Evolutionary conservation across 1,140 invertebrate species (phyloP), one percentile per base, ranked within the genome.

Genomic region (Ptiloglossa arizonensis): DNA sequence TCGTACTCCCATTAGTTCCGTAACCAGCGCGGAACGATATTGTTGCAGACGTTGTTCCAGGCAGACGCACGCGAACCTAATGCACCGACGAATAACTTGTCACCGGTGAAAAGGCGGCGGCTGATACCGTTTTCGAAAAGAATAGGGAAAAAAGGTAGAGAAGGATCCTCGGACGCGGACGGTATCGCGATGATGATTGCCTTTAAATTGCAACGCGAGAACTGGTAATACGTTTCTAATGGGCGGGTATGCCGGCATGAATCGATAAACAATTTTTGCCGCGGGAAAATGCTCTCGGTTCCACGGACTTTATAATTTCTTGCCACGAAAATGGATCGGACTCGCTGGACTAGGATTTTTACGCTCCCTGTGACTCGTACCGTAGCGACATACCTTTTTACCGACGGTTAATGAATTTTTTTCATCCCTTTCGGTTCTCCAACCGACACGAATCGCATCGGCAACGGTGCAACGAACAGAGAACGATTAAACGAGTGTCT

Each of bases 231-330:
- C 46, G 69, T 74, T 82, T 74, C 52, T 82, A 84, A 84, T 84
- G 67, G 46, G n/a, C 67, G 71, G 27, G 60, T 83, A 71, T 22
- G 50, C 63, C 19, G 62, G 48, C 63, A 35, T 17, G 24, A 74
- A 85, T 85, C 79, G 83, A 85, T 81, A 83, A 83, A 78, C 79
- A 84, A 82, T 75, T 76, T 82, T 73, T 80, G 22, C 63, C 62
- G 52, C 57, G 50, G 56, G 48, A 68, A 57, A 50, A 29, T 22
- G 2, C 6, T 29, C 54, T 19, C 22, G 15, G 0, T 15, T 11
- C n/a, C 19, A 0, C 57, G 24, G 29, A 67, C 22, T 41, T 59
- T 38, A 57, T 71, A 83, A 81, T 78, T 72, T 32, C 52, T 72
- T 48, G 19, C 35, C 81, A n/a, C 27, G 56, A 32, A 80, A 82